Base-by-base conservation (phyloP, 2,888 invertebrate species). In the Andrena fulva region DNA sequence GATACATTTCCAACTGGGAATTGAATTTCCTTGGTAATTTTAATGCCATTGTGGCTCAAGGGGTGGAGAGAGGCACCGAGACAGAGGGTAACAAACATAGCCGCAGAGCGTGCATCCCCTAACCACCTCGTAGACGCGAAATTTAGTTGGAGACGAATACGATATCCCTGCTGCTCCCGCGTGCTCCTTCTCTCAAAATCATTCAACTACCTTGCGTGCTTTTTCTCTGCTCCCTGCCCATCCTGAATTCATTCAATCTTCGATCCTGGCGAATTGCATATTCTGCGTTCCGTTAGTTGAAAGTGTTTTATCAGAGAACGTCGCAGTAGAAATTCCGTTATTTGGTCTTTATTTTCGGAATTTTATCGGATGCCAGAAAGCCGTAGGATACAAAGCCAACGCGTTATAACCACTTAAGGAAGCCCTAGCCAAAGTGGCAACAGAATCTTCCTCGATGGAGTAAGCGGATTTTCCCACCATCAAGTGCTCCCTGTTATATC, bases 341-440 rank as follows among this genome's bases (percentile, higher is more conserved):
- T 85, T 77, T 35, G 24, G 59, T 85, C 82, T 88, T 90, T 90
- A 91, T 89, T 91, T 91, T 87, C 86, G 88, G 77, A 89, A 79
- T 87, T 90, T 86, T 78, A 85, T 72, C 74, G 79, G 84, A 87
- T 86, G 68, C 85, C 89, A 85, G 76, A 84, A 89, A 87, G 88
- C 87, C 84, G 77, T 66, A 74, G 90, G 88, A 90, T 91, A 93
- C 92, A 93, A 92, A 93, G 93, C 90, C 92, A 86, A 91, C 91
- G 90, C 90, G 92, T 91, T 90, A 92, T 93, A 93, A 94, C 92
- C 93, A 93, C 93, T 93, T 93, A 93, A 89, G 92, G 90, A 79
- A 84, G 91, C 91, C 92, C 90, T 91, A 88, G 63, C 87, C 82
- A 87, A 80, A 85, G 82, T 73, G 81, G 84, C 88, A 87, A 86